These are phyloP conservation scores for Lucifuga dentata DNA, from an alignment of 2,113 vertebrate species.

Conservation along the genomic window DNA sequence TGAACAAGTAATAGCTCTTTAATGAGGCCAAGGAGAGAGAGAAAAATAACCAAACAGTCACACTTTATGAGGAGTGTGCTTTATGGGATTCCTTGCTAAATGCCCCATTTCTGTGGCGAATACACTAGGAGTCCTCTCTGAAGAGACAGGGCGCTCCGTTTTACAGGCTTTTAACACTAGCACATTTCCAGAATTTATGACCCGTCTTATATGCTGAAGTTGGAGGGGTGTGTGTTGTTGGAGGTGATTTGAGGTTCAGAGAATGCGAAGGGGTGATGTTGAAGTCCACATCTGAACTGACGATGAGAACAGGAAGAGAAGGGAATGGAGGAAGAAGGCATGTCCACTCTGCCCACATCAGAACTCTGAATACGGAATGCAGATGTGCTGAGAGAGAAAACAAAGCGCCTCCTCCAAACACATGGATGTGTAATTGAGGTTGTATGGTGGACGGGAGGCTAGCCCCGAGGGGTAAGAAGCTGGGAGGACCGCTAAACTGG, in stretches of 20 bases:
- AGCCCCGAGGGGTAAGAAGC: slow-evolving; percentile 20
- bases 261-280: slow-evolving; percentile 13
- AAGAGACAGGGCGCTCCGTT: slow-evolving; percentile 58
- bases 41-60: slow-evolving; percentile 70
- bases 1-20: slow-evolving; percentile 71
- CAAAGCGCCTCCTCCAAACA: slow-evolving; percentile 39
- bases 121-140: slow-evolving; percentile 44
- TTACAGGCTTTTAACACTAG: slow-evolving; percentile 75
- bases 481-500: slow-evolving; percentile 23
- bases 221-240: not conserved
- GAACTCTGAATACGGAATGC: slow-evolving; percentile 42
- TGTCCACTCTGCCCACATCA: slow-evolving; percentile 36
- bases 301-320: slow-evolving; percentile 42
- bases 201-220: slow-evolving; percentile 54
- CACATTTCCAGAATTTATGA: slow-evolving; percentile 73
- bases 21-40: slow-evolving; percentile 77
- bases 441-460: slow-evolving; percentile 30
- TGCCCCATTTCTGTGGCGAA: slow-evolving; percentile 53
- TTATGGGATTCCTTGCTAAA: slow-evolving; percentile 74
- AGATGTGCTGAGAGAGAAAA: slow-evolving; percentile 60
- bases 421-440: slow-evolving; percentile 31
- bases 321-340: slow-evolving; percentile 39
- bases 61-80: slow-evolving; percentile 77
- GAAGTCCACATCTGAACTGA: slow-evolving; percentile 31
- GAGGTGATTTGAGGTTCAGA: slow-evolving; percentile 2